Evolutionary conservation across 2,888 invertebrate genomes (phyloP).

Genomic region (Periphyllus acericola): DNA sequence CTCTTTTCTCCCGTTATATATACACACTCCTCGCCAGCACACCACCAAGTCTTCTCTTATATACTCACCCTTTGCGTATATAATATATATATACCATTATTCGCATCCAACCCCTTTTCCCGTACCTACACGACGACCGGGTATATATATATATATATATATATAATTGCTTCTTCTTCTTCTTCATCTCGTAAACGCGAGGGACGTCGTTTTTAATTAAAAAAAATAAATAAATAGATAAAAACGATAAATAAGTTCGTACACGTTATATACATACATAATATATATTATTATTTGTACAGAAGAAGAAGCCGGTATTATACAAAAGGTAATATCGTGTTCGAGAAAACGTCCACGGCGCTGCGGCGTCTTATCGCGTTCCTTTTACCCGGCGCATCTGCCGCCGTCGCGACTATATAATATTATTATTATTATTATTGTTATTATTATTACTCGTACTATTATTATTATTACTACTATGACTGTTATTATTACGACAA

Average conservation of each 20-base stretch:
- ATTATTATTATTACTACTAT: constrained; percentile 25
- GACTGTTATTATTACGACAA: neutral
- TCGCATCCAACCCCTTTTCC: constrained; percentile 13
- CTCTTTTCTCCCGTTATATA: neutral
- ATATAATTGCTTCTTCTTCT: constrained; percentile 22
- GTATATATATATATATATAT: neutral
- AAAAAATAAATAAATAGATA: constrained; percentile 24
- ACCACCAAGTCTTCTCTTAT: neutral
- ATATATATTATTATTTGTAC: neutral
- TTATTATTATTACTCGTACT: constrained; percentile 15
- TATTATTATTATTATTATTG: constrained; percentile 17
- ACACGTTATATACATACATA: neutral
- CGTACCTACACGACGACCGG: neutral
- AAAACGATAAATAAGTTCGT: constrained; percentile 19
- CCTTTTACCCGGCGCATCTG: constrained; percentile 48
- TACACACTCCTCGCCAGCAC: neutral
- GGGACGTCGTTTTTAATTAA: constrained; percentile 41
- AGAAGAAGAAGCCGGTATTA: neutral
- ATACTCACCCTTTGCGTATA: neutral
- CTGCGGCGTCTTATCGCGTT: constrained; percentile 50
- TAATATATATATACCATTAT: neutral
- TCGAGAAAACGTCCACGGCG: constrained; percentile 26
- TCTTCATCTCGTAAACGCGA: neutral
- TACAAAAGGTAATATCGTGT: neutral
- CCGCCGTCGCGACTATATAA: constrained; percentile 1